Evolutionary conservation across 2,113 vertebrate genomes (phyloP).

Genomic region (Mixornis gularis): DNA sequence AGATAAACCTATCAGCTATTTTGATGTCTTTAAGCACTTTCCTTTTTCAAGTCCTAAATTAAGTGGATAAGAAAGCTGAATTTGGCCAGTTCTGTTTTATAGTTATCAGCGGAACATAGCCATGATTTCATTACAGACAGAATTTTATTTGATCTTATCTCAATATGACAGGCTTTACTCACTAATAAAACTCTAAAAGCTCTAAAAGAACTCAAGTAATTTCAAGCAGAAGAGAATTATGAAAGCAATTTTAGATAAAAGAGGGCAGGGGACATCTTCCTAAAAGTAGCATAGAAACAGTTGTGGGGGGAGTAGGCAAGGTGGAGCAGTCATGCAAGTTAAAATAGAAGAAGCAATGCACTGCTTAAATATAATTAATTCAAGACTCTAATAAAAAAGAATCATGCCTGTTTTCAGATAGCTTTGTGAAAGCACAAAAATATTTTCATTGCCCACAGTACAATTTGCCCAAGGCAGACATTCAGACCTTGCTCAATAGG

Average conservation of each 20-base stretch:
- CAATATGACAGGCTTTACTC: not conserved
- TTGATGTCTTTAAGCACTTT: not conserved
- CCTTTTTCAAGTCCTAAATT: not conserved
- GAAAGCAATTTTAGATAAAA: slow-evolving; percentile 15
- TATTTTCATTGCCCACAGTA: not conserved
- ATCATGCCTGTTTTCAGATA: not conserved
- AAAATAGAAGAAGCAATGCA: not conserved
- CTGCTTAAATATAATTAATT: not conserved
- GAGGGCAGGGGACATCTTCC: not conserved
- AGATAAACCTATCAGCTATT: not conserved
- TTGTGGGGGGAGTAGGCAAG: not conserved
- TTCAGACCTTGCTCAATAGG: not conserved
- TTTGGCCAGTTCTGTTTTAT: not conserved
- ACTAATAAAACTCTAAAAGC: not conserved
- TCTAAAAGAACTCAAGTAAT: not conserved
- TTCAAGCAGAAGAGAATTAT: slow-evolving; percentile 19
- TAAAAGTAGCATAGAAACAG: not conserved
- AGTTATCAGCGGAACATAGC: not conserved
- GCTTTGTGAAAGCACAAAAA: not conserved
- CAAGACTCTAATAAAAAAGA: not conserved
- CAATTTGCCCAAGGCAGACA: not conserved
- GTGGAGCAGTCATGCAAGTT: not conserved
- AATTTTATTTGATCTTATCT: slow-evolving; percentile 42
- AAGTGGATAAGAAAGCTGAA: slow-evolving; percentile 22
- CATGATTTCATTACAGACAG: slow-evolving; percentile 17